phyloP scores from a whole-genome alignment of 2,797 vertebrate species.

The Knipowitschia caucasica region DNA sequence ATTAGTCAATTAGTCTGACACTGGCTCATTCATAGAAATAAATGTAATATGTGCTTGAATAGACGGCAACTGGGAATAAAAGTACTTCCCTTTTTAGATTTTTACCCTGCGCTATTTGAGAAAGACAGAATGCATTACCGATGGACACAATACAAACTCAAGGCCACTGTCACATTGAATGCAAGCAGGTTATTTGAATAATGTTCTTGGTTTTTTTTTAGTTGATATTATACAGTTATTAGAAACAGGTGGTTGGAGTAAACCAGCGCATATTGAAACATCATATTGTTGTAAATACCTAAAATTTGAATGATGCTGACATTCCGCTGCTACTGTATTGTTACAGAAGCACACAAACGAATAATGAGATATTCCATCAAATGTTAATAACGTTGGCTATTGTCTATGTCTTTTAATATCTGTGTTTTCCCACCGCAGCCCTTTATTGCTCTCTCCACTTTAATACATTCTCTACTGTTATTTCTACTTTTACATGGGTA shows the following conservation, averaged over 20 bases:
- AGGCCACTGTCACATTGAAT: too few relatives aligned
- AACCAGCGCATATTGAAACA: background rate
- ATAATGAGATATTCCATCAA: slow-evolving; percentile 8
- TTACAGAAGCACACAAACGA: background rate
- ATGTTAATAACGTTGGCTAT: slow-evolving; percentile 6
- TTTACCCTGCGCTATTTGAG: too few relatives aligned
- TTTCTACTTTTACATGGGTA: background rate
- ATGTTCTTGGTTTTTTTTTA: too few relatives aligned
- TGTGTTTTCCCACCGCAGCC: slow-evolving; percentile 2
- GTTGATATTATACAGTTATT: too few relatives aligned
- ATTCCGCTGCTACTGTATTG: slow-evolving; percentile 1
- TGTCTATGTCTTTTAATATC: slow-evolving; percentile 9
- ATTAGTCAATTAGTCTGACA: background rate
- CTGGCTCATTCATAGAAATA: background rate
- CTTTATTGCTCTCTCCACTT: background rate
- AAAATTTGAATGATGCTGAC: background rate
- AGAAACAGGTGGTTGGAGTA: background rate
- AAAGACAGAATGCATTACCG: too few relatives aligned
- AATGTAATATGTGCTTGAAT: too few relatives aligned
- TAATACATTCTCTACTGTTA: background rate
- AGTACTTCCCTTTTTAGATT: too few relatives aligned
- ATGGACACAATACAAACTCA: too few relatives aligned
- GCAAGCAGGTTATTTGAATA: too few relatives aligned
- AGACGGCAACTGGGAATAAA: too few relatives aligned
- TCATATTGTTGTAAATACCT: background rate